These are phyloP conservation scores for Rhaphigaster nebulosa DNA, from an alignment of 2,888 invertebrate genomes.

Conservation along the genomic window DNA sequence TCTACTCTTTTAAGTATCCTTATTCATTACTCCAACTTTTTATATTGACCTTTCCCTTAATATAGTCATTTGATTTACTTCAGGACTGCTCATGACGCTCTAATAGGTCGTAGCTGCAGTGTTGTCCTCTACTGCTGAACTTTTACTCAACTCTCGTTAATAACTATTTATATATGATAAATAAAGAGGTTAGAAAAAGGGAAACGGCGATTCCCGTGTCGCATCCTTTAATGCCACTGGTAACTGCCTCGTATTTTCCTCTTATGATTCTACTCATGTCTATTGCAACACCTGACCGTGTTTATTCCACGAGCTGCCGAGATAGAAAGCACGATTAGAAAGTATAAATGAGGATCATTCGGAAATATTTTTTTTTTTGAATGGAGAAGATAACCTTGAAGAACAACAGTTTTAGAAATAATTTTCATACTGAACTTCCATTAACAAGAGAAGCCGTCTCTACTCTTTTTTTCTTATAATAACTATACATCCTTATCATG, in stretches of 20 bases:
- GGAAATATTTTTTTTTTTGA: neutral
- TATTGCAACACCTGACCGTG: slow-evolving; percentile 15
- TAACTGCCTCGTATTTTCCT: slow-evolving; percentile 31
- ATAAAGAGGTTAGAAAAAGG: slow-evolving; percentile 45
- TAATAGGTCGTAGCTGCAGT: neutral
- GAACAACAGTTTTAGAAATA: neutral
- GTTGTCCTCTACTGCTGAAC: slow-evolving; percentile 1
- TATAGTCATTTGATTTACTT: slow-evolving; percentile 38
- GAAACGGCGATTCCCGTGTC: neutral
- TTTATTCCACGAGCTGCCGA: neutral
- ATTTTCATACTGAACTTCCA: too few relatives aligned
- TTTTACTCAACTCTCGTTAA: neutral
- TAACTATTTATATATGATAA: slow-evolving; percentile 39
- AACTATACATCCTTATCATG: too few relatives aligned
- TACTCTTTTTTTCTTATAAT: too few relatives aligned
- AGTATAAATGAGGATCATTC: neutral
- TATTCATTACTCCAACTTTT: slow-evolving; percentile 13
- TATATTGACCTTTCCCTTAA: slow-evolving; percentile 30
- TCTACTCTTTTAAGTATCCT: neutral
- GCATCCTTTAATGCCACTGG: neutral
- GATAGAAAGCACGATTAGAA: neutral
- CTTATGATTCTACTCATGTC: slow-evolving; percentile 15
- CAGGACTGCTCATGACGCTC: neutral
- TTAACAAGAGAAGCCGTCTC: too few relatives aligned
- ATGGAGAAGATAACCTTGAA: neutral